A percentile compares a stretch with the other conserved stretches of the same genome.
phyloP scores from a whole-genome alignment of 1,140 invertebrate genomes.

The Kradibia gibbosae region DNA sequence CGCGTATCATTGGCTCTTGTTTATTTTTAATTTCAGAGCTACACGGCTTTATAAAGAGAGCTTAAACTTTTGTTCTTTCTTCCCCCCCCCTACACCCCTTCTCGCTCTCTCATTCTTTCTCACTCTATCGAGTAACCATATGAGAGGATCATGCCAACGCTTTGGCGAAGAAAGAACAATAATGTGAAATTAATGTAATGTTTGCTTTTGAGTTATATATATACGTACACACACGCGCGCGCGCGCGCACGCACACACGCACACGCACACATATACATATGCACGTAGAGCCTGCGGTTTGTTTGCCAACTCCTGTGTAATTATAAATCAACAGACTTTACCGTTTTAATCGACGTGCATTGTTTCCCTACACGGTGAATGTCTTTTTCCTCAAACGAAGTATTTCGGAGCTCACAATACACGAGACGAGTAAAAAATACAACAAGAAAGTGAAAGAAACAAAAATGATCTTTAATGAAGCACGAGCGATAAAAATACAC shows the following conservation, averaged over 20 bases:
- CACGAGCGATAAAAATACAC: conserved; percentile 31
- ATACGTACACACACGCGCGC: not conserved
- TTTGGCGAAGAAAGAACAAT: not conserved
- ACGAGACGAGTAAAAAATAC: not conserved
- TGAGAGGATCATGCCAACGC: not conserved
- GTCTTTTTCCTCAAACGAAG: not conserved
- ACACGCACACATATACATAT: not conserved
- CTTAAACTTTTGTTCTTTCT: no score
- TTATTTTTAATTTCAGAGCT: not conserved
- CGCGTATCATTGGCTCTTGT: not conserved
- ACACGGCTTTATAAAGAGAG: no score
- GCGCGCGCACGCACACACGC: not conserved
- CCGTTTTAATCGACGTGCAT: not conserved
- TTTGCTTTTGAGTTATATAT: not conserved
- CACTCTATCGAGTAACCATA: not conserved
- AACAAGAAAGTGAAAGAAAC: conserved; percentile 40
- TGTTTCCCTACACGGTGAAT: not conserved
- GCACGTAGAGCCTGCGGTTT: not conserved
- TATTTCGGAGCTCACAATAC: not conserved
- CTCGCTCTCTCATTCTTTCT: not conserved
- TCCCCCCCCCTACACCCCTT: not conserved
- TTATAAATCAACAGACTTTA: not conserved
- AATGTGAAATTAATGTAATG: conserved; percentile 2
- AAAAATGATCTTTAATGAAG: conserved; percentile 34
- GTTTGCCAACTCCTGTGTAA: not conserved